Percentiles rank a stretch among this genome's conserved stretches.
phyloP scores from a whole-genome alignment of 2,888 invertebrate genomes.

The Dolichomitus sp. region DNA sequence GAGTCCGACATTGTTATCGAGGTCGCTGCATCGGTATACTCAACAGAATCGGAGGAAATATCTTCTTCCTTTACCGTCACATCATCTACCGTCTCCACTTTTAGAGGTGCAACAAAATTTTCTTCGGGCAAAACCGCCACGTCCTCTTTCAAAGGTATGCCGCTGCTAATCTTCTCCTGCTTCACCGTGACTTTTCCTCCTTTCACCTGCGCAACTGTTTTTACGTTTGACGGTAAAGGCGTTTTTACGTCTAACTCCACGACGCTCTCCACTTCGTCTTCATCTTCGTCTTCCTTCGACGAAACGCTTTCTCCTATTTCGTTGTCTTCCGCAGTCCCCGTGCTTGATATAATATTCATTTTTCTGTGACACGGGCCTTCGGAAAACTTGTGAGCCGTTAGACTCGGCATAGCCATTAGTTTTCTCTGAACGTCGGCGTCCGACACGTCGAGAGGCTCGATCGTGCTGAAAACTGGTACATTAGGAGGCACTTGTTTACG shows the following conservation, averaged over 20 bases:
- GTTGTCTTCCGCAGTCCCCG: background rate
- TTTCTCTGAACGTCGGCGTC: slow-evolving; percentile 80
- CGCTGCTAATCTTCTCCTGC: background rate
- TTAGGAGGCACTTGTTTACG: slow-evolving; percentile 65
- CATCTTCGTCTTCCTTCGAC: slow-evolving; percentile 53
- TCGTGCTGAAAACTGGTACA: slow-evolving; percentile 66
- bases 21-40: slow-evolving; percentile 21
- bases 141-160: background rate
- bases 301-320: background rate
- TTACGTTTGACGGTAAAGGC: slow-evolving; percentile 3
- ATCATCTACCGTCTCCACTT: slow-evolving; percentile 38
- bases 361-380: slow-evolving; percentile 48
- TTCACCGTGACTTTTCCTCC: background rate
- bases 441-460: slow-evolving; percentile 78
- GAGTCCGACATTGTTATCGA: slow-evolving; percentile 29
- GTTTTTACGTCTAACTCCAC: slow-evolving; percentile 30
- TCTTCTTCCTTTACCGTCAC: slow-evolving; percentile 28
- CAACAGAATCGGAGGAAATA: background rate
- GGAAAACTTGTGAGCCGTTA: slow-evolving; percentile 61
- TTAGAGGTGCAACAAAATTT: background rate
- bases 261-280: slow-evolving; percentile 8
- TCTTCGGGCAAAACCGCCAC: background rate
- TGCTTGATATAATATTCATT: slow-evolving; percentile 41
- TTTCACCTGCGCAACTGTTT: background rate
- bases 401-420: slow-evolving; percentile 79